A percentile compares a stretch with the other conserved stretches of the same genome.
phyloP scores from a whole-genome alignment of 2,888 invertebrate genomes.

The Limnephilus auricula region DNA sequence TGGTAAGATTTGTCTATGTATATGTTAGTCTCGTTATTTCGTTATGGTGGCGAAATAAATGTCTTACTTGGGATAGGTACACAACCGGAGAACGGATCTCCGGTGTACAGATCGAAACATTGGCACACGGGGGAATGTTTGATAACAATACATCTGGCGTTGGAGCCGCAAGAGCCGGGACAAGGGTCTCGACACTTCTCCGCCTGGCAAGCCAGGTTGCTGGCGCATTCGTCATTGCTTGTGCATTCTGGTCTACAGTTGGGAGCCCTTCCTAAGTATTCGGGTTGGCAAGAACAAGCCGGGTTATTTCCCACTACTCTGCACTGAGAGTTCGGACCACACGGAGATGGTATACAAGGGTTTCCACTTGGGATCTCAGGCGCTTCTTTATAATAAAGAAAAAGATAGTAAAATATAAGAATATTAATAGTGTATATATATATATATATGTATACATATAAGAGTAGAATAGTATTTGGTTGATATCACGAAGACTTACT shows the following conservation, averaged over 20 bases:
- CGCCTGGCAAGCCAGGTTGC: slow-evolving; percentile 89
- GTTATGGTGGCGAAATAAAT: not conserved
- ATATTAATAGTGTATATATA: slow-evolving; percentile 25
- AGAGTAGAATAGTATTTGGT: slow-evolving; percentile 47
- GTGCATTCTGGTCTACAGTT: slow-evolving; percentile 92
- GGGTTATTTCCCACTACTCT: slow-evolving; percentile 85
- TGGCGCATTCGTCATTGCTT: slow-evolving; percentile 90
- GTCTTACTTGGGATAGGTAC: slow-evolving; percentile 70
- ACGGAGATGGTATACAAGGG: slow-evolving; percentile 90
- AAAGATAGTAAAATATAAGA: slow-evolving; percentile 45
- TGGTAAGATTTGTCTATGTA: slow-evolving; percentile 12
- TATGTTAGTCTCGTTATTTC: slow-evolving; percentile 43
- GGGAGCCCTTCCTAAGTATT: slow-evolving; percentile 89
- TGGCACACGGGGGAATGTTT: slow-evolving; percentile 91
- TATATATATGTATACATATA: too few species aligned
- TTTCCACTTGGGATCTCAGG: slow-evolving; percentile 79
- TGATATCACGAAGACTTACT: slow-evolving; percentile 77
- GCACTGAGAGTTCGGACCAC: slow-evolving; percentile 91
- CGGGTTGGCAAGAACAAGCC: slow-evolving; percentile 87
- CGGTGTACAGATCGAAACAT: slow-evolving; percentile 87
- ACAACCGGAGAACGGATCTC: slow-evolving; percentile 91
- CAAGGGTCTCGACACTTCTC: slow-evolving; percentile 91
- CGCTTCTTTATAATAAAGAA: slow-evolving; percentile 74
- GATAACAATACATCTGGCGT: slow-evolving; percentile 87
- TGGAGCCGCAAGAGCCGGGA: slow-evolving; percentile 88